Base-by-base conservation (phyloP, 2,797 vertebrate species). In the Ispidina picta region DNA sequence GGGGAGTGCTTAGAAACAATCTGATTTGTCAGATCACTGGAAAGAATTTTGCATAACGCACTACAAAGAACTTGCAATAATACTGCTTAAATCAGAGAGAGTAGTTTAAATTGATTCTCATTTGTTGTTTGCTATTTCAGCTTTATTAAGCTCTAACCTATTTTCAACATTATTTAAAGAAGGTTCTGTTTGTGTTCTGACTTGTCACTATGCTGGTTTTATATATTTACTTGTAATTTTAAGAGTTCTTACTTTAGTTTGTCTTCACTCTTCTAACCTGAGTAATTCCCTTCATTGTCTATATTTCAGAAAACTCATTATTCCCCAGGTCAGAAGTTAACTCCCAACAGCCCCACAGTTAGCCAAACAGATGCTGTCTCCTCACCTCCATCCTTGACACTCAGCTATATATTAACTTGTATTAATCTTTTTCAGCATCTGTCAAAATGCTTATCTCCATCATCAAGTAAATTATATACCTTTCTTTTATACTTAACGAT, bases 1-100 rank as follows among this genome's bases (percentile, higher is more conserved):
- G 69, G 23, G 58, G 29, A 83, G 41, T 31, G 21, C 84, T 93
- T 74, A 74, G 65, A 83, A 92, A 77, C 35, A 94, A 89, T 90
- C 69, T 83, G 82, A 75, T 94, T 90, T 89, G 43, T 77, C 69
- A 90, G 75, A 68, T 75, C 72, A 85, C 37, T 71, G 33, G 83
- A 44, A 79, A 69, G 72, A 83, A 35, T 51, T 93, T 93, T 96
- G 80, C 29, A 46, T 93, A 87, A 93, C 44, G 52, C 64, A 62
- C 26, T 74, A 19, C 76, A 71, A 82, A 85, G 72, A 58, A 87
- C 31, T 46, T 86, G 62, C 29, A 60, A 33, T 58, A 70, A 48
- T 77, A 55, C 63, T 90, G 54, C 70, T 82, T 86, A 79, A 83
- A 92, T 81, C 74, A 92, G 78, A 52, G 21, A 59, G 48, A 22